A percentile compares a stretch with the other conserved stretches of the same genome.
These are phyloP conservation scores for Coptodon rendalli DNA, from an alignment of 2,113 vertebrate species.

Conservation along the genomic window DNA sequence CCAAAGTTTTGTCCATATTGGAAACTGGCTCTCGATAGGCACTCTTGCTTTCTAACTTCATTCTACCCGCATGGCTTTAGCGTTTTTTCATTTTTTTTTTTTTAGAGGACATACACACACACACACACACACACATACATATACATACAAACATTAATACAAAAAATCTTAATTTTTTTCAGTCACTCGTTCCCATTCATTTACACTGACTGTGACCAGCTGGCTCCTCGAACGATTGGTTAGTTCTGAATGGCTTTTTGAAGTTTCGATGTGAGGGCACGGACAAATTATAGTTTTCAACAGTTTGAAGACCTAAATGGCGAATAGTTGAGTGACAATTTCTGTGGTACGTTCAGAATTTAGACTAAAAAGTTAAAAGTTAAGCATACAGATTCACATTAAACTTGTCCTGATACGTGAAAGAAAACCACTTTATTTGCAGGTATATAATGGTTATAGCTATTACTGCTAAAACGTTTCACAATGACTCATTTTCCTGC, in stretches of 20 bases:
- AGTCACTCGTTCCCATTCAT: not conserved
- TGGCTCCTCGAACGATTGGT: constrained; percentile 3
- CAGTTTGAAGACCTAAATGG: not conserved
- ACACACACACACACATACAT: not conserved
- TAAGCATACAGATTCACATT: not conserved
- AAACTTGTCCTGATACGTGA: not conserved
- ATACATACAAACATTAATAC: constrained; percentile 17
- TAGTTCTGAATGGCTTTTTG: constrained; percentile 43
- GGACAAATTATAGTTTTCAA: not conserved
- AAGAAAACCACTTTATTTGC: not conserved
- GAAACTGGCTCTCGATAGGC: constrained; percentile 37
- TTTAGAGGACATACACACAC: not conserved
- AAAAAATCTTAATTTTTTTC: not conserved
- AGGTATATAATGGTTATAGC: not conserved
- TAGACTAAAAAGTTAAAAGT: not conserved
- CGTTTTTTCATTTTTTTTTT: not conserved
- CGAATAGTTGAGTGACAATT: not conserved
- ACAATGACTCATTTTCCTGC: not conserved
- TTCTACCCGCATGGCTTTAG: constrained; percentile 55
- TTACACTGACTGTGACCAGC: not conserved
- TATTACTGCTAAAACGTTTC: not conserved
- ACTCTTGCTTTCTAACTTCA: constrained; percentile 35
- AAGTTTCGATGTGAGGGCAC: not conserved
- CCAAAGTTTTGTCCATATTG: not conserved
- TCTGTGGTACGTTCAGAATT: not conserved